Conservation (phyloP, 2,888 invertebrate genomes). For the Drosophila putrida region DNA sequence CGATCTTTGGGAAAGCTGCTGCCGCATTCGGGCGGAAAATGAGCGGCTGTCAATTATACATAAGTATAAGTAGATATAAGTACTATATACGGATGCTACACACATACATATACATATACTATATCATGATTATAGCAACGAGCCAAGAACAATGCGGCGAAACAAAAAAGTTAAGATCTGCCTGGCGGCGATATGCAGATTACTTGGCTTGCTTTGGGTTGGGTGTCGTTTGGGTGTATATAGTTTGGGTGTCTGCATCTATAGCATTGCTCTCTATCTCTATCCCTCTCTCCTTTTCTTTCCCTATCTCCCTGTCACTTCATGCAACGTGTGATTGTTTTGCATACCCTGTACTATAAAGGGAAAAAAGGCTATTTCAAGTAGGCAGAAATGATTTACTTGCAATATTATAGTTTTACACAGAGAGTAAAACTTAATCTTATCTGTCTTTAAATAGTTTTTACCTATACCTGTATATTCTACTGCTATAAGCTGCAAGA, state of each 20-base stretch:
- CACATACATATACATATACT: not conserved
- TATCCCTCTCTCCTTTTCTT: not conserved
- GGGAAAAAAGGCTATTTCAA: too few species aligned
- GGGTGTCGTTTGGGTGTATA: conserved; percentile 12
- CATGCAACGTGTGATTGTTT: conserved; percentile 60
- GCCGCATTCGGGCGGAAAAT: conserved; percentile 70
- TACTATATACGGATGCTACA: conserved; percentile 4
- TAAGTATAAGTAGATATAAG: conserved; percentile 8
- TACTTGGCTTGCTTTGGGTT: conserved; percentile 40
- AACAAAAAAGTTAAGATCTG: conserved; percentile 62
- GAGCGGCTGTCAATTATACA: conserved; percentile 68
- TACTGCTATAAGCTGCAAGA: too few species aligned
- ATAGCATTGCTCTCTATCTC: conserved; percentile 38
- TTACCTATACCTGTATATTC: too few species aligned
- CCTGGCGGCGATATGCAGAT: conserved; percentile 69
- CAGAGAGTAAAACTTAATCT: too few species aligned
- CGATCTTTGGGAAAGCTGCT: conserved; percentile 62
- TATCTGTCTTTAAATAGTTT: too few species aligned
- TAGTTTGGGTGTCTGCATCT: conserved; percentile 31
- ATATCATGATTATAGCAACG: conserved; percentile 56
- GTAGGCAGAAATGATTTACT: not conserved
- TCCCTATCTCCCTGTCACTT: conserved; percentile 19
- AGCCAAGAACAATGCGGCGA: conserved; percentile 67
- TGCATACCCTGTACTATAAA: conserved; percentile 8
- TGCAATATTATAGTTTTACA: too few species aligned